These are phyloP conservation scores for Cettia cetti DNA, from an alignment of 2,113 vertebrate species.

Conservation along the genomic window DNA sequence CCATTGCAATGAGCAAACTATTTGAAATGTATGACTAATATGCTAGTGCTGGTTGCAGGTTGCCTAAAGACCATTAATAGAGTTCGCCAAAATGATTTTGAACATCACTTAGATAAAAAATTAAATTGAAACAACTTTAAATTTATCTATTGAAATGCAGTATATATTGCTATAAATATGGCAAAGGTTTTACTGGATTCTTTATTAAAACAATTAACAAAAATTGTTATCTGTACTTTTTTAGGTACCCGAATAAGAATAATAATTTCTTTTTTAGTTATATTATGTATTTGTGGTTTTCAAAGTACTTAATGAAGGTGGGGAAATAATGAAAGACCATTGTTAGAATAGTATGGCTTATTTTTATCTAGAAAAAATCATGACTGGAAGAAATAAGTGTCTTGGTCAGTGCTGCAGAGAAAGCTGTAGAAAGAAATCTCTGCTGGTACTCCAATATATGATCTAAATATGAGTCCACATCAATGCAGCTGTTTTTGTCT, in stretches of 20 bases:
- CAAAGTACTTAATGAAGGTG: background rate
- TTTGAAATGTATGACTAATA: background rate
- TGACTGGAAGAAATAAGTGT: background rate
- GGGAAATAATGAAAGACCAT: background rate
- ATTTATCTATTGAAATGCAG: background rate
- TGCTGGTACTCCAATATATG: background rate
- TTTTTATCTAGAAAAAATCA: background rate
- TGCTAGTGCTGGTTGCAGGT: accelerated
- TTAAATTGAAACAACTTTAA: background rate
- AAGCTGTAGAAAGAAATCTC: background rate
- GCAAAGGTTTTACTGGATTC: background rate
- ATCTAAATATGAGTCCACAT: background rate
- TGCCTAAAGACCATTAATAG: background rate
- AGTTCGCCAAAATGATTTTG: background rate
- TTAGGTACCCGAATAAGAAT: background rate
- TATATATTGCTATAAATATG: background rate
- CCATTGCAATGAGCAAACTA: background rate
- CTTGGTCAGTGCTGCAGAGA: background rate
- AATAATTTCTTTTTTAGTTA: background rate
- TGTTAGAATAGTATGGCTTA: background rate
- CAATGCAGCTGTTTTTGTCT: background rate
- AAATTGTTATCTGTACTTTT: background rate
- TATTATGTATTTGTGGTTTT: background rate
- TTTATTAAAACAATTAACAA: background rate
- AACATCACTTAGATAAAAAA: background rate